Base-by-base conservation (phyloP, 2,888 invertebrate species). In the Dorcus hopei region DNA sequence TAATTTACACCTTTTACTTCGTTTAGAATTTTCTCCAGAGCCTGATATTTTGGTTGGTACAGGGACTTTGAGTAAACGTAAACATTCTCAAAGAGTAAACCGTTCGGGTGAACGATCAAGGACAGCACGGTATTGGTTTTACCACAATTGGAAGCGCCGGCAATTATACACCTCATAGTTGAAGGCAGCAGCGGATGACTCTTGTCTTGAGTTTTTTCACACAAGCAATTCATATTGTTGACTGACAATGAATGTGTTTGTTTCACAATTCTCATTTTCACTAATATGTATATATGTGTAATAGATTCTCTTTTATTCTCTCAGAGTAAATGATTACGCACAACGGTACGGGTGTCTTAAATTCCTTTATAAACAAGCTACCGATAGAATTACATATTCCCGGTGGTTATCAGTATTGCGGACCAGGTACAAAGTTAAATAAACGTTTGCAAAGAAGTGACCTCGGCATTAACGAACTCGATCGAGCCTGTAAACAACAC, bases 111-210 rank as follows among this genome's bases (percentile, higher is more conserved):
- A 38, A 66, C 60, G 33, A 76, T 59, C 53, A 77, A 65, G 54
- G 65, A 63, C 3, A 75, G 47, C 56, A 76, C 64, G 4, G 72
- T 63, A 58, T 76, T 76, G 3, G 74, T 74, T 66, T 77, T 77
- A 2, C 76, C 75, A 61, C 70, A 74, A 54, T 70, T 72, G 9
- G 71, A 72, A 42, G 74, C 72, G 9, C 75, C 75, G 6, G 69
- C 63, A 57, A 77, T 68, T 11, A 76, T 57, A 38, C 52, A 48
- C 8, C 57, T 47, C 40, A 52, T 9, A 8, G 38, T 48, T 11
- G 50, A 38, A 9, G 56, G 51, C 7, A 14, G 8, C 11, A 42
- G 42, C 3, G 42, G 8, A 14, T 42, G 42, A 16, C 3, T 19
- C 3, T 19, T 19, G 19, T 19, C n/a, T n/a, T n/a, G n/a, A n/a